Conservation (phyloP, 23 tunicate genomes). For the Clavelina lepadiformis region DNA sequence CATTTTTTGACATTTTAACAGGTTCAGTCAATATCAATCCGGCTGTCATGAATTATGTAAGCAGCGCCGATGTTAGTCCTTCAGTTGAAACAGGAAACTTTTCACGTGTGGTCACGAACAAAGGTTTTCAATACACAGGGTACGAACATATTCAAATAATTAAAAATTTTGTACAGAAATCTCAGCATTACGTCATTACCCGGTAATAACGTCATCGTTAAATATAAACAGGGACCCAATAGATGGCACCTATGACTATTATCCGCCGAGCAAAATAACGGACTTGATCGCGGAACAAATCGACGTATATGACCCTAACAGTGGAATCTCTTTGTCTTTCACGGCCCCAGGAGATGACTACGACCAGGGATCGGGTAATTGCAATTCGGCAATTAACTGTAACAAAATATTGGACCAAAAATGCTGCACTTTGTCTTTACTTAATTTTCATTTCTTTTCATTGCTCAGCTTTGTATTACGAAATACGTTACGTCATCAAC, state of each 20-base stretch:
- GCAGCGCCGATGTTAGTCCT: neutral
- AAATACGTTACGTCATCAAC: neutral
- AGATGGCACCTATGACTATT: neutral
- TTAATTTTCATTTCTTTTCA: neutral
- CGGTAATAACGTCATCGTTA: too few species aligned
- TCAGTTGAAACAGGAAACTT: constrained; percentile 29
- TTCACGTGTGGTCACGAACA: constrained; percentile 25
- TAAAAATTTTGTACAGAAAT: too few species aligned
- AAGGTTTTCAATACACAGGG: constrained; percentile 46
- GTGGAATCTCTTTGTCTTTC: neutral
- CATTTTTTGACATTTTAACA: too few species aligned
- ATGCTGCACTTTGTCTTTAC: neutral
- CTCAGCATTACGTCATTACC: too few species aligned
- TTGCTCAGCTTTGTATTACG: neutral
- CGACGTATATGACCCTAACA: too few species aligned
- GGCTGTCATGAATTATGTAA: constrained; percentile 4
- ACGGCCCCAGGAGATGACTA: neutral
- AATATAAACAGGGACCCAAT: neutral
- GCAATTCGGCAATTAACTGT: neutral
- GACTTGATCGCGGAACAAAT: neutral
- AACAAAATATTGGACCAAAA: too few species aligned
- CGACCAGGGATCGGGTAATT: neutral
- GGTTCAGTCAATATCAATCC: constrained; percentile 29
- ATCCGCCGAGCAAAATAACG: neutral
- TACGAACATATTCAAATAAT: too few species aligned